A percentile compares a stretch with the other conserved stretches of the same genome.
phyloP scores from a whole-genome alignment of 2,113 vertebrate species.

The Misgurnus mizolepis region DNA sequence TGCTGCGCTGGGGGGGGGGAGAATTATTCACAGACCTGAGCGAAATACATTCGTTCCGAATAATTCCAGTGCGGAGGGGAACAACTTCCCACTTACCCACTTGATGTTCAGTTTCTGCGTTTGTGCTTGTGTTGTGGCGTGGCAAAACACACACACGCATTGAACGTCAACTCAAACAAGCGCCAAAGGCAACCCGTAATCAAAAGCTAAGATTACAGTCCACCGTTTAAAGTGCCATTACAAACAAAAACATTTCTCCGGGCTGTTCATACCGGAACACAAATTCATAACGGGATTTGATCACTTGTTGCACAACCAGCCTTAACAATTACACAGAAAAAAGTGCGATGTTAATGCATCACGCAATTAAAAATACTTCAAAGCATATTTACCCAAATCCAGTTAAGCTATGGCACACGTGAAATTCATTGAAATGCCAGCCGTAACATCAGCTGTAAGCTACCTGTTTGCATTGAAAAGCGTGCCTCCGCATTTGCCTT shows the following conservation, averaged over 20 bases:
- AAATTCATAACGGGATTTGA: slow-evolving; percentile 45
- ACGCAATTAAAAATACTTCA: not conserved
- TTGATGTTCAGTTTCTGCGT: slow-evolving; percentile 42
- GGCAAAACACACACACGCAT: slow-evolving; percentile 21
- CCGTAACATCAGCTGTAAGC: slow-evolving; percentile 21
- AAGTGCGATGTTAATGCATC: not conserved
- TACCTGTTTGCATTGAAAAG: slow-evolving; percentile 55
- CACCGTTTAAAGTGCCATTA: slow-evolving; percentile 16
- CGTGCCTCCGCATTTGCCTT: slow-evolving; percentile 54
- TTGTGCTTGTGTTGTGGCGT: slow-evolving; percentile 43
- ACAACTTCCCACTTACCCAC: slow-evolving; percentile 40
- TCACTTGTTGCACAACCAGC: slow-evolving; percentile 50
- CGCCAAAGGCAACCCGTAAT: slow-evolving; percentile 37
- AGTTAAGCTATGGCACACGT: not conserved
- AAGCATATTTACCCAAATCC: not conserved
- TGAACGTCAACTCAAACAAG: slow-evolving; percentile 36
- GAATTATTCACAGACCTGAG: slow-evolving; percentile 40
- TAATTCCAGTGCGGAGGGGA: slow-evolving; percentile 21
- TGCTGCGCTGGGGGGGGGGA: slow-evolving; percentile 5
- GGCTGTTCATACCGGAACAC: slow-evolving; percentile 44
- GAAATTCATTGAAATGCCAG: not conserved
- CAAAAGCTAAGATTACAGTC: slow-evolving; percentile 35
- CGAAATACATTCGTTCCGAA: slow-evolving; percentile 40
- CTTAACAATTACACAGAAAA: slow-evolving; percentile 11
- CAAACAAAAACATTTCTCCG: slow-evolving; percentile 36